Conservation (phyloP, 2,797 vertebrate genomes). For the Eospalax fontanierii region DNA sequence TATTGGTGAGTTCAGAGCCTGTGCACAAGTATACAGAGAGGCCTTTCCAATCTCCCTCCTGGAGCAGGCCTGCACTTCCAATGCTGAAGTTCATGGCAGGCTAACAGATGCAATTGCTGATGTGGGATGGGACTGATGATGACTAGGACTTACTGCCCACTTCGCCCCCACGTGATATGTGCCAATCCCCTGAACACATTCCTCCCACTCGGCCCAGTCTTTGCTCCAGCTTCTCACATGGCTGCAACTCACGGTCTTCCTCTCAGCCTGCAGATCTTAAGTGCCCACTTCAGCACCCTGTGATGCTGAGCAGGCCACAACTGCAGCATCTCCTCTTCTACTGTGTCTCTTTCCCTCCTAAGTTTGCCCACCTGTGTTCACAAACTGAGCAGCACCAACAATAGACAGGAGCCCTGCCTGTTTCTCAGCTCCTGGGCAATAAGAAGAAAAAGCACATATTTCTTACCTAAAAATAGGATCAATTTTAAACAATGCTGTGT, state of each 20-base stretch:
- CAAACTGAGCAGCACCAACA: neutral
- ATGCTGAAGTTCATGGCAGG: neutral
- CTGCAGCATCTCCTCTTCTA: neutral
- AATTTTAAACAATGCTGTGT: neutral
- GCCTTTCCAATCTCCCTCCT: neutral
- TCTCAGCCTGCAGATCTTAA: neutral
- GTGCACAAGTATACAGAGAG: too few relatives aligned
- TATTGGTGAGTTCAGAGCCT: neutral
- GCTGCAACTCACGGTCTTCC: neutral
- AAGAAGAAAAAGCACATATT: neutral
- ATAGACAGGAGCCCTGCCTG: neutral
- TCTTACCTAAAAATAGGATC: neutral
- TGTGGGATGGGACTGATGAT: neutral
- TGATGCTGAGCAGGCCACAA: rapidly evolving
- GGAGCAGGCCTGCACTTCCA: neutral
- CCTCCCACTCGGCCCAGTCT: neutral
- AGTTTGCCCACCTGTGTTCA: neutral
- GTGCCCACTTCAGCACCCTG: too few relatives aligned
- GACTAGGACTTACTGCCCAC: neutral
- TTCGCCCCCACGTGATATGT: neutral
- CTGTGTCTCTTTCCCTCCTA: neutral
- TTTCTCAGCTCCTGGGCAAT: neutral
- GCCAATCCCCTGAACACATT: neutral
- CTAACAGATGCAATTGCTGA: neutral
- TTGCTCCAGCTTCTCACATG: neutral